A percentile compares a stretch with the other conserved stretches of the same genome.
Conservation (phyloP, 2,797 vertebrate genomes). For the Pristis pectinata region DNA sequence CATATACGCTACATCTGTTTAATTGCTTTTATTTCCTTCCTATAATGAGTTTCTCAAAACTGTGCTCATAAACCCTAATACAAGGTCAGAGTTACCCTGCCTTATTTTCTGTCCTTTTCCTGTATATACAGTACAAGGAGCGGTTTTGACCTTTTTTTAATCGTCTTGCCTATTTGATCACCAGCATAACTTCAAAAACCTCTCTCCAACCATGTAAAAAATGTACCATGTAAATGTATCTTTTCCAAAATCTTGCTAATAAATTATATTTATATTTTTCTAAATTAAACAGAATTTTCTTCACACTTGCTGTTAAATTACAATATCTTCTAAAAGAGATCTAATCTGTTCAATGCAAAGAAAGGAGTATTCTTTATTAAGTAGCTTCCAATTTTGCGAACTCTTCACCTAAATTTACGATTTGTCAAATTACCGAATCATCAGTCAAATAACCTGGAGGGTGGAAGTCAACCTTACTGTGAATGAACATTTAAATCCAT, state of each 20-base stretch:
- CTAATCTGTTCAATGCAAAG: neutral
- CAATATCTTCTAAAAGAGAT: neutral
- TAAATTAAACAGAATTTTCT: neutral
- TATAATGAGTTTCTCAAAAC: neutral
- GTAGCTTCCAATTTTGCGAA: neutral
- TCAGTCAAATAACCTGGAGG: neutral
- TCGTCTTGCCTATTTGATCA: neutral
- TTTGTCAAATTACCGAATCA: neutral
- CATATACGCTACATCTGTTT: neutral
- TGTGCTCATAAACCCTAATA: too few relatives aligned
- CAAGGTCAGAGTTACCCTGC: neutral
- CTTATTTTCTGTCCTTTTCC: neutral
- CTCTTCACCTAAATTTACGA: neutral
- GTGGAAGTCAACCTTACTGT: neutral
- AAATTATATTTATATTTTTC: neutral
- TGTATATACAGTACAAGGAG: neutral
- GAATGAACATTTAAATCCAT: neutral
- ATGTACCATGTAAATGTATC: neutral
- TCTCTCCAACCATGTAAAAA: neutral
- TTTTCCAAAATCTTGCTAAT: neutral
- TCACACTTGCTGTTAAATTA: neutral
- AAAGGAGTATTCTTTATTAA: neutral
- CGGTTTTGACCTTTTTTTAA: neutral
- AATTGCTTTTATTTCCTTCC: neutral
- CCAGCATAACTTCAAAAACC: neutral